phyloP scores from a whole-genome alignment of 1,140 invertebrate species.

The Ptiloglossa arizonensis region DNA sequence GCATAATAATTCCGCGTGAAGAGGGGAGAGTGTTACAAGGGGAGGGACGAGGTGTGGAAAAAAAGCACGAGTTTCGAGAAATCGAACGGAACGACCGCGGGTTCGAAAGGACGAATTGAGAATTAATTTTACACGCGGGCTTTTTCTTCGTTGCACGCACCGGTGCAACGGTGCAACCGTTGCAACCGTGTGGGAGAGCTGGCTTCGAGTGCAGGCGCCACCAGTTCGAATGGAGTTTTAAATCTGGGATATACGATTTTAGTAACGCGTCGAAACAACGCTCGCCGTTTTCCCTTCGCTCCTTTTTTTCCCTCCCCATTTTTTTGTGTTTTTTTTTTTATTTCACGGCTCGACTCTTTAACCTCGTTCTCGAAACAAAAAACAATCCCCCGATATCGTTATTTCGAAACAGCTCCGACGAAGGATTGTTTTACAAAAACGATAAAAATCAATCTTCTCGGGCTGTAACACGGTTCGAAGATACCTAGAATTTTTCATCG shows the following conservation, averaged over 20 bases:
- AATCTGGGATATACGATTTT: constrained; percentile 38
- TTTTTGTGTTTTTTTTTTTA: background rate
- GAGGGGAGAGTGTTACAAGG: too few species aligned
- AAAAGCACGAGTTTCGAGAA: background rate
- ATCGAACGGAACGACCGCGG: constrained; percentile 9
- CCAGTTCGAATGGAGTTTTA: constrained; percentile 30
- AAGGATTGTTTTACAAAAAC: too few species aligned
- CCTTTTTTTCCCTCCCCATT: too few species aligned
- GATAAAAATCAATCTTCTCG: too few species aligned
- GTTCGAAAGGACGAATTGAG: constrained; percentile 21
- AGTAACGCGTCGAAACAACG: constrained; percentile 24
- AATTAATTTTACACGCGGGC: constrained; percentile 54
- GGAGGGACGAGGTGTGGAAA: too few species aligned
- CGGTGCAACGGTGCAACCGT: background rate
- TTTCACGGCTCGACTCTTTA: background rate
- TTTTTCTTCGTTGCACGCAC: constrained; percentile 20
- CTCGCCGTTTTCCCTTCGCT: too few species aligned
- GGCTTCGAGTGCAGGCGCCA: constrained; percentile 1
- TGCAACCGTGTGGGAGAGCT: background rate
- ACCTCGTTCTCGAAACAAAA: background rate
- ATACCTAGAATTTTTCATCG: too few species aligned
- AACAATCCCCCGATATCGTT: background rate
- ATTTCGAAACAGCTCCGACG: background rate
- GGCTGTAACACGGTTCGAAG: too few species aligned
- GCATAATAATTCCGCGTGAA: constrained; percentile 8